These are phyloP conservation scores for Acheta domesticus DNA, from an alignment of 2,888 invertebrate species.

Conservation along the genomic window DNA sequence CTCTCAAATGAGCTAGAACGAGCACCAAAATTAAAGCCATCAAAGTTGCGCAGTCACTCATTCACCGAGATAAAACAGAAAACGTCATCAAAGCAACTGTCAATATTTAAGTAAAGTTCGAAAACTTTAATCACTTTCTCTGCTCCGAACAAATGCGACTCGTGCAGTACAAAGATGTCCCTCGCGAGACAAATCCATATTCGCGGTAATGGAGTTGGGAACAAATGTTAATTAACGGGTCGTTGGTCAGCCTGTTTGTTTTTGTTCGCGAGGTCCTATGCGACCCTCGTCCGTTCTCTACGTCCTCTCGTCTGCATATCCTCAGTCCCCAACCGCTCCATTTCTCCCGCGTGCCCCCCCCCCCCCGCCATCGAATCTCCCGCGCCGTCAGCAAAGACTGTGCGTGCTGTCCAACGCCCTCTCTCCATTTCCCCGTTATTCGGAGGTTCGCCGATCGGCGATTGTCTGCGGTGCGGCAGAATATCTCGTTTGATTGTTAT, in stretches of 20 bases:
- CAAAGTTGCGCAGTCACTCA: no score
- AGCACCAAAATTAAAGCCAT: no score
- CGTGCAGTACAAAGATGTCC: not conserved
- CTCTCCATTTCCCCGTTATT: not conserved
- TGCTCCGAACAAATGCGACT: not conserved
- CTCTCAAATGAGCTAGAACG: no score
- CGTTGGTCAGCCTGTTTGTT: not conserved
- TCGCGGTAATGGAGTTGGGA: not conserved
- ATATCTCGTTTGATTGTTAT: constrained; percentile 3
- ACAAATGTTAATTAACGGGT: not conserved
- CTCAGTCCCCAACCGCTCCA: no score
- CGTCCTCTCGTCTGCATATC: no score
- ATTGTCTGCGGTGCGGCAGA: not conserved
- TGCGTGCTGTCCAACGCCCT: not conserved
- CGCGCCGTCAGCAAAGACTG: not conserved
- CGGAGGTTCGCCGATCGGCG: not conserved
- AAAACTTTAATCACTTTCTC: not conserved
- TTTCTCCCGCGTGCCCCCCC: not conserved
- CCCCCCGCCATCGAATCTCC: not conserved
- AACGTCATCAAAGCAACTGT: not conserved
- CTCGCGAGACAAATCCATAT: not conserved
- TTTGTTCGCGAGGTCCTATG: not conserved
- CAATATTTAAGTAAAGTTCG: not conserved
- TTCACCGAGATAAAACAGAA: not conserved
- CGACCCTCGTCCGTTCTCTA: no score